Evolutionary conservation across 2,888 invertebrate species (phyloP).

Genomic region (Melipona bicolor): DNA sequence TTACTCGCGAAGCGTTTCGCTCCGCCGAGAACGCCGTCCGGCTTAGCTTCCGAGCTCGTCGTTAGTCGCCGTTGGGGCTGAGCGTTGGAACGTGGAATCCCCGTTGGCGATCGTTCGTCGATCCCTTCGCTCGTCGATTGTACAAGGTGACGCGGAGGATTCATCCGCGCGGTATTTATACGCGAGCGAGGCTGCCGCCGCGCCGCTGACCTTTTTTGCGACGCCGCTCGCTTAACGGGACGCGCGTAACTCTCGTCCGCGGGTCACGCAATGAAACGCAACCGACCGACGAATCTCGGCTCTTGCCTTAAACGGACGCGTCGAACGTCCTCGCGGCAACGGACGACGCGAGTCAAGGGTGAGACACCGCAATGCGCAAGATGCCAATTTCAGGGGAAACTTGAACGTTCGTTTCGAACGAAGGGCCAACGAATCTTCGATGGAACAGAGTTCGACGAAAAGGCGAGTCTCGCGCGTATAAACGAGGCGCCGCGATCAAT

Average conservation of each 20-base stretch:
- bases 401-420: background rate
- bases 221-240: conserved; percentile 42
- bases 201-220: conserved; percentile 26
- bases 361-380: too few relatives aligned
- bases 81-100: background rate
- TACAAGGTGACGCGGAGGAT: conserved; percentile 37
- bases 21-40: background rate
- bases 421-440: background rate
- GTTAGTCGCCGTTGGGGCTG: background rate
- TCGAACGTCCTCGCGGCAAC: background rate
- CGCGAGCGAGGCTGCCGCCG: background rate
- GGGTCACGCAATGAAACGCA: conserved; percentile 35
- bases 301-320: conserved; percentile 45
- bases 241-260: conserved; percentile 21
- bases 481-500: conserved; percentile 76
- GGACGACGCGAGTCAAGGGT: background rate
- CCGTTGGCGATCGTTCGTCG: conserved; percentile 1
- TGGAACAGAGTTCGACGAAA: background rate
- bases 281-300: conserved; percentile 10
- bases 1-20: conserved; percentile 43
- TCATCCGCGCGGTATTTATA: conserved; percentile 27
- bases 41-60: background rate
- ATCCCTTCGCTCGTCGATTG: conserved; percentile 47
- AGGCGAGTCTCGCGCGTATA: background rate
- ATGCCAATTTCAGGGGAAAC: conserved; percentile 1